These are phyloP conservation scores for Glaucopsyche alexis DNA, from an alignment of 2,888 invertebrate species.

Conservation along the genomic window DNA sequence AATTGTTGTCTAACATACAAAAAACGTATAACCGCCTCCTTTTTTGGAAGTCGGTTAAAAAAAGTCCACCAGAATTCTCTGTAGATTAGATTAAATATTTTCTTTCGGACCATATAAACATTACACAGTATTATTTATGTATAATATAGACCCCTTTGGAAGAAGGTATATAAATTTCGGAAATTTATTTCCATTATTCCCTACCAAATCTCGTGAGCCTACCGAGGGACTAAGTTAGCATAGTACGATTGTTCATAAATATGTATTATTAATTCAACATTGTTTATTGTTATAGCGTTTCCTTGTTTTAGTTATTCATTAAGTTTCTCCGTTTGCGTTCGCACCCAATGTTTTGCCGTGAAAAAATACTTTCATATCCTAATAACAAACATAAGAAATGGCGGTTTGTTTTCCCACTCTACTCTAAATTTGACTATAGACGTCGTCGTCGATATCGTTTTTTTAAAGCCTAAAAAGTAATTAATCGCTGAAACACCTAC, in stretches of 20 bases:
- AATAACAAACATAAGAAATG: neutral
- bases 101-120: constrained; percentile 5
- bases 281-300: constrained; percentile 5
- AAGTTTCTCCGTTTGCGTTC: neutral
- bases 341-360: neutral
- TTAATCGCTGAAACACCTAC: no score
- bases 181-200: constrained; percentile 13
- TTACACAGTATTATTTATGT: neutral
- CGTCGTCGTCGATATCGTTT: no score
- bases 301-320: constrained; percentile 4
- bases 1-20: no score
- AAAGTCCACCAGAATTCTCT: neutral
- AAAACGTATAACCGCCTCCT: no score
- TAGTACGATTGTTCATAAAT: constrained; percentile 17
- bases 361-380: neutral
- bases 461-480: no score
- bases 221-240: constrained; percentile 4
- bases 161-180: neutral
- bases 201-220: constrained; percentile 6
- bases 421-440: neutral
- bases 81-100: neutral
- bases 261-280: constrained; percentile 20
- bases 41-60: neutral
- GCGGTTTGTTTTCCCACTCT: neutral
- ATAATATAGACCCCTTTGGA: constrained; percentile 1